These are phyloP conservation scores for Petaurus breviceps DNA, from an alignment of 2,113 vertebrate genomes.

Conservation along the genomic window DNA sequence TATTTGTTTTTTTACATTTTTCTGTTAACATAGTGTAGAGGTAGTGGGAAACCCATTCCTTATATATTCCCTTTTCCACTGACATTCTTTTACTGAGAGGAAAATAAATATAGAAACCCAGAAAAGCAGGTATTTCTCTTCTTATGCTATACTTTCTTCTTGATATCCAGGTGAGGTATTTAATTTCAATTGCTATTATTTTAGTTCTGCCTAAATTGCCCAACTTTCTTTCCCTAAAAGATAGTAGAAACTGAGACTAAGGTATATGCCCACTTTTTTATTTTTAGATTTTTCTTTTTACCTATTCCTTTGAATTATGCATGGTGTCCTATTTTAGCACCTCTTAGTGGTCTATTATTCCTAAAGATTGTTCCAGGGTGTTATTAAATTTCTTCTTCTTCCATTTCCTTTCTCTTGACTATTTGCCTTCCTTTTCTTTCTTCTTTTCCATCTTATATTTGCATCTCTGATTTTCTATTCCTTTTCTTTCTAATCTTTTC, in stretches of 20 bases:
- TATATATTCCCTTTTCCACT: not conserved
- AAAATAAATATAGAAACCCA: not conserved
- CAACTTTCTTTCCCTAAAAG: not conserved
- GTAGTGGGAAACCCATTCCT: not conserved
- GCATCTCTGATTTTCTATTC: not conserved
- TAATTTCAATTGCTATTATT: not conserved
- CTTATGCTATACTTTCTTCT: not conserved
- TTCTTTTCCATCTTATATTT: not conserved
- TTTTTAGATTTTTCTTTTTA: not conserved
- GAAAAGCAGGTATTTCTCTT: not conserved
- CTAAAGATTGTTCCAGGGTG: not conserved
- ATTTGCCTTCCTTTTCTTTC: slow-evolving; percentile 34
- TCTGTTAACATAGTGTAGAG: not conserved
- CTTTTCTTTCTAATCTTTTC: slow-evolving; percentile 9
- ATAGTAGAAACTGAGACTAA: not conserved
- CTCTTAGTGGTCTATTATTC: not conserved
- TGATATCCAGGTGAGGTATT: not conserved
- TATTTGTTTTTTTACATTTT: not conserved
- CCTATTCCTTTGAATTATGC: slow-evolving; percentile 21
- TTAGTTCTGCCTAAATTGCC: not conserved
- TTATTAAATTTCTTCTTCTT: slow-evolving; percentile 24
- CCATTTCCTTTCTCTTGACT: slow-evolving; percentile 36
- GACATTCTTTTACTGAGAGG: not conserved
- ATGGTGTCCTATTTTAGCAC: not conserved
- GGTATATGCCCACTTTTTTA: not conserved